Percentiles rank a stretch among this genome's conserved stretches.
Evolutionary conservation across 1,140 invertebrate species (phyloP).

Genomic region (Manduca sexta): DNA sequence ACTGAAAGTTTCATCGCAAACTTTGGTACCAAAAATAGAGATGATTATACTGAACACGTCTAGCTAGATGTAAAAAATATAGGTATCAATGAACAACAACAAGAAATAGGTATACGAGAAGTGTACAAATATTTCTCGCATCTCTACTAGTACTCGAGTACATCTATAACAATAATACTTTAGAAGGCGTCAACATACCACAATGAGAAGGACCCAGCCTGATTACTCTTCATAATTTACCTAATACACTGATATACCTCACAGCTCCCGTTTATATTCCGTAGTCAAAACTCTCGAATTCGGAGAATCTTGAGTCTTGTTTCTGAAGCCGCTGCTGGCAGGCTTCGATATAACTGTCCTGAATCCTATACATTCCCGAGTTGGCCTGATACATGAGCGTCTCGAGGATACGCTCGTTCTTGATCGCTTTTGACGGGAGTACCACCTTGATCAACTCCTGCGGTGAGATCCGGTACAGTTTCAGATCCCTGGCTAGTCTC

Average conservation of each 20-base stretch:
- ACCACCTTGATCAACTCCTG: constrained; percentile 95
- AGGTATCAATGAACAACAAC: constrained; percentile 72
- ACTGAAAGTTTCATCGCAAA: constrained; percentile 43
- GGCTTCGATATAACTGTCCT: constrained; percentile 89
- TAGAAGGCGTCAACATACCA: constrained; percentile 68
- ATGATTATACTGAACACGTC: constrained; percentile 67
- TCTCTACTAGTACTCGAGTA: constrained; percentile 55
- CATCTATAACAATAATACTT: constrained; percentile 72
- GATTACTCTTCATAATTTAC: constrained; percentile 54
- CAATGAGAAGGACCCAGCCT: constrained; percentile 54
- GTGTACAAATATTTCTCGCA: constrained; percentile 68
- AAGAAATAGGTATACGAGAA: constrained; percentile 68
- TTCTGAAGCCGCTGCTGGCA: constrained; percentile 90
- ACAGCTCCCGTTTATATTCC: constrained; percentile 75
- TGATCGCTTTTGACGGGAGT: constrained; percentile 93
- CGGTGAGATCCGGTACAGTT: constrained; percentile 92
- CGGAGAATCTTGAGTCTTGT: constrained; percentile 87
- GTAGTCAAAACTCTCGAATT: constrained; percentile 86
- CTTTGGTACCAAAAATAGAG: constrained; percentile 70
- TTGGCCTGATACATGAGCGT: constrained; percentile 95
- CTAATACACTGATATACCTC: constrained; percentile 69
- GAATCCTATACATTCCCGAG: constrained; percentile 92
- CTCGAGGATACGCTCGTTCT: constrained; percentile 93
- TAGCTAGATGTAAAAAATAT: constrained; percentile 72
- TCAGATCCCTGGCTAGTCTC: constrained; percentile 89